Conservation (phyloP, 1,140 invertebrate species). For the Callitettix versicolor region DNA sequence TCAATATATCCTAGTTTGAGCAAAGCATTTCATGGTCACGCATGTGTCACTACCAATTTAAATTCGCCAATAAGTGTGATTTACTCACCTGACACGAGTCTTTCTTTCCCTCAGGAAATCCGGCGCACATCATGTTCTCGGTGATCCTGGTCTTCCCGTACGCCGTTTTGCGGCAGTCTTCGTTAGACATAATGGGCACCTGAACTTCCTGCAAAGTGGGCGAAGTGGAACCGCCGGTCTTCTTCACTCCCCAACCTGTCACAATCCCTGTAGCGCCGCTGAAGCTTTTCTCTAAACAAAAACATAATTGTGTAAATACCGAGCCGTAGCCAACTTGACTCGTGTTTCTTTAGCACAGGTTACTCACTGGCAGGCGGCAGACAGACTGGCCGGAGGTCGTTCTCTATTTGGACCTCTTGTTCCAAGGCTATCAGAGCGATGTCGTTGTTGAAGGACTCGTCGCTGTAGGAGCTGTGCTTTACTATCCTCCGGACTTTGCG, state of each 20-base stretch:
- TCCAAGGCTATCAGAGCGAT: conserved; percentile 61
- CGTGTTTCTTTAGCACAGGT: too few relatives aligned
- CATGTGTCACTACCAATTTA: too few relatives aligned
- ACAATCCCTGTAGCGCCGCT: conserved; percentile 26
- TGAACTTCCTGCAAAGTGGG: conserved; percentile 29
- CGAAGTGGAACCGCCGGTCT: conserved; percentile 21
- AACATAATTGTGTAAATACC: too few relatives aligned
- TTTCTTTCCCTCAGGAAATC: conserved; percentile 57
- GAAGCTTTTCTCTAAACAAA: conserved; percentile 25
- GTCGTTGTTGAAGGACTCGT: conserved; percentile 63
- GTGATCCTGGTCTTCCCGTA: conserved; percentile 61
- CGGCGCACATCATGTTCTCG: conserved; percentile 80
- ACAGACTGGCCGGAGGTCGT: conserved; percentile 55
- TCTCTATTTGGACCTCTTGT: conserved; percentile 37
- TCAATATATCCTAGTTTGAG: too few relatives aligned
- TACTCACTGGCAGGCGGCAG: conserved; percentile 46
- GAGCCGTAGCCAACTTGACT: too few relatives aligned
- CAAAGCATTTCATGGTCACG: too few relatives aligned
- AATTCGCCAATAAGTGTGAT: too few relatives aligned
- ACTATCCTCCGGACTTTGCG: conserved; percentile 45
- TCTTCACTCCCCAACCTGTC: conserved; percentile 28
- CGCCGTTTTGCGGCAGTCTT: conserved; percentile 51
- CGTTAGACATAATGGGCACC: conserved; percentile 63
- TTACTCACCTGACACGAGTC: conserved; percentile 54
- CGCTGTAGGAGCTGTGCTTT: conserved; percentile 55